Evolutionary conservation across 2,797 vertebrate species (phyloP), one percentile per base, ranked within the genome.

Genomic region (Furcifer pardalis): DNA sequence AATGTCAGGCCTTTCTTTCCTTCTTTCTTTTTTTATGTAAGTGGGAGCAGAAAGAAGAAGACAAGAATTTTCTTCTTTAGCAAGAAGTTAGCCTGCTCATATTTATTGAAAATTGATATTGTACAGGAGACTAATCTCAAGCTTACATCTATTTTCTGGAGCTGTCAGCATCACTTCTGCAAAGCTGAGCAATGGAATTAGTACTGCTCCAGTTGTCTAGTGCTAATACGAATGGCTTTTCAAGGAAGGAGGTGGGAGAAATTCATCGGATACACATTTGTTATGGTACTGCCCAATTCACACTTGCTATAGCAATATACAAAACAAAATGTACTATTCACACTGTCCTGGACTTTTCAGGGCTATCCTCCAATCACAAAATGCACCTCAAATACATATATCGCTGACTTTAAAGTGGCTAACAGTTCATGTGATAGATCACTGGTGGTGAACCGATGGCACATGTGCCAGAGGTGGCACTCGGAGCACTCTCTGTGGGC

Each of bases 1-100:
- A 97, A 97, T 96, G 96, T 97, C 96, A 97, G 95, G 92, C 95
- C 21, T 56, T 17, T 13, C 52, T 56, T 56, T 21, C 52, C 19
- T 21, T 21, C 19, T 15, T 96, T 92, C 56, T 1, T 76, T 66
- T 40, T 95, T 94, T 97, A 96, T 93, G 92, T 94, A 96, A 71
- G 25, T 44, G 49, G 23, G 17, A 23, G 15, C n/a, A 21, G 21
- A 15, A 25, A 25, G 30, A 21, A 46, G 63, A 42, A 46, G 42
- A 15, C 12, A 10, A 90, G 82, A 90, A 93, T 88, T 95, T 93
- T 94, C 92, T 95, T 96, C 95, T 93, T 90, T 80, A 82, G 85
- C 46, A 90, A 92, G 87, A 94, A 88, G 92, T 90, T 74, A 90
- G 86, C 79, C 42, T 83, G 52, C 56, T 71, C 44, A 52, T 89